Conservation (phyloP, 2,797 vertebrate species). For the Cuculus canorus region DNA sequence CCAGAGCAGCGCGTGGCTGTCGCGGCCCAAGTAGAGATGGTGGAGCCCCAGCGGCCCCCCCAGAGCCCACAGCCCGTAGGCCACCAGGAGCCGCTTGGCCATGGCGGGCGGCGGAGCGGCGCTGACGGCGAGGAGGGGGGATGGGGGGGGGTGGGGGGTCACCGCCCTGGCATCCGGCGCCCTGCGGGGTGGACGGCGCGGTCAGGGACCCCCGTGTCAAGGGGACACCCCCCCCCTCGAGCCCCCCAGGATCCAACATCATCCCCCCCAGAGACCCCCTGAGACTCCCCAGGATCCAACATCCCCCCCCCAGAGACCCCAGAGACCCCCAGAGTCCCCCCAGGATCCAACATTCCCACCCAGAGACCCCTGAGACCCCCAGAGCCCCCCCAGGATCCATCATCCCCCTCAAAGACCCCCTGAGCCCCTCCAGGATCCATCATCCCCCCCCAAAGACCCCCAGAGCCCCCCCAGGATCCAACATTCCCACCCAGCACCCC, state of each 20-base stretch:
- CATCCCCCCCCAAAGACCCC: too few relatives aligned
- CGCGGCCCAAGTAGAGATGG: slow-evolving; percentile 89
- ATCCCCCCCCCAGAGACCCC: too few relatives aligned
- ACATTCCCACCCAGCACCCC: not conserved
- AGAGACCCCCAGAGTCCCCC: too few relatives aligned
- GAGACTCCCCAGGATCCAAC: not conserved
- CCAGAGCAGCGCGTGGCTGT: slow-evolving; percentile 92
- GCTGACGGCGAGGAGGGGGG: too few relatives aligned
- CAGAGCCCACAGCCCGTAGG: slow-evolving; percentile 84
- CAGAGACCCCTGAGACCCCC: not conserved
- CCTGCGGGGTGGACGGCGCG: not conserved
- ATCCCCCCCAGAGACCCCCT: not conserved
- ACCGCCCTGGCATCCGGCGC: not conserved
- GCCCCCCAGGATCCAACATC: not conserved
- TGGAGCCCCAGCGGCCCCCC: slow-evolving; percentile 87
- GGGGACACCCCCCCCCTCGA: not conserved
- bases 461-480: too few relatives aligned
- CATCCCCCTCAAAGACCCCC: not conserved
- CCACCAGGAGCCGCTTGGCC: slow-evolving; percentile 79
- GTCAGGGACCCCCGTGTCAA: not conserved
- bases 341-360: not conserved
- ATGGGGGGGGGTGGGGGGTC: too few relatives aligned
- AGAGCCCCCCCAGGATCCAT: not conserved
- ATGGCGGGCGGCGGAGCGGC: too few relatives aligned
- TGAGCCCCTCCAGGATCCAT: not conserved